Conservation (phyloP, 2,113 vertebrate genomes). For the Ammospiza nelsoni region DNA sequence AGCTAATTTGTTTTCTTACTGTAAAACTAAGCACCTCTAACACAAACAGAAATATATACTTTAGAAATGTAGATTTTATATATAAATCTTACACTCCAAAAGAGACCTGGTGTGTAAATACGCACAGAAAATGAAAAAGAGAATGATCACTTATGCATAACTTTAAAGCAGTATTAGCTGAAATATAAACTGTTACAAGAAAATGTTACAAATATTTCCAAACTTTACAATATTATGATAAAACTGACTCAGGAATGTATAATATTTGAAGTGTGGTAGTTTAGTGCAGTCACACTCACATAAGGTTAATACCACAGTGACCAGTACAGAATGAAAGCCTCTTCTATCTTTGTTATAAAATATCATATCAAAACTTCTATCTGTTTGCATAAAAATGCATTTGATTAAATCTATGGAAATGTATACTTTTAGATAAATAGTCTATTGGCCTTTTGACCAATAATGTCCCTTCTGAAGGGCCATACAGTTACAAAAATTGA, state of each 20-base stretch:
- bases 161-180: background rate
- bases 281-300: background rate
- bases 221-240: background rate
- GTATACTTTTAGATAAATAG: background rate
- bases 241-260: background rate
- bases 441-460: background rate
- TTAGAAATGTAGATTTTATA: background rate
- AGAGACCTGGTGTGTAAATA: background rate
- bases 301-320: background rate
- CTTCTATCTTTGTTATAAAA: background rate
- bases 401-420: background rate
- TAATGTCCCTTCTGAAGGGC: background rate
- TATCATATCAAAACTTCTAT: background rate
- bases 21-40: background rate
- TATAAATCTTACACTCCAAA: background rate
- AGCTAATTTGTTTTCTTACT: background rate
- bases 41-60: background rate
- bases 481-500: background rate
- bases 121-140: background rate
- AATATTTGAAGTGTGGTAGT: background rate
- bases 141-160: background rate
- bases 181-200: background rate
- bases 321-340: background rate
- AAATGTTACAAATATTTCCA: background rate
- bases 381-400: background rate